A percentile compares a stretch with the other conserved stretches of the same genome.
phyloP scores from a whole-genome alignment of 2,113 vertebrate genomes.

The Anolis carolinensis region DNA sequence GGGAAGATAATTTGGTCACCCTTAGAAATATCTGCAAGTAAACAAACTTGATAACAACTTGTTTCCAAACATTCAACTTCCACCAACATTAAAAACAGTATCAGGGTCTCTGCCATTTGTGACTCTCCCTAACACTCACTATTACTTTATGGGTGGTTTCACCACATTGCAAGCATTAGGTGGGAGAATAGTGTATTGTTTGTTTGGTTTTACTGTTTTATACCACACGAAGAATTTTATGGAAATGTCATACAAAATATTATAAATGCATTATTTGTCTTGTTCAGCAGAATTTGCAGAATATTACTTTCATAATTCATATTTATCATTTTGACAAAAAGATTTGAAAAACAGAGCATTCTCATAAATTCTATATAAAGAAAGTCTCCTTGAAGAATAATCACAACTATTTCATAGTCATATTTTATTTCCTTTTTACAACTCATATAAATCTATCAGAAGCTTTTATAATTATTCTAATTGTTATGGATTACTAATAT shows the following conservation, averaged over 20 bases:
- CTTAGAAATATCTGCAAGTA: too few species aligned
- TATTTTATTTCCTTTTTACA: neutral
- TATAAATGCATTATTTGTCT: neutral
- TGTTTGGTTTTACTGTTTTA: neutral
- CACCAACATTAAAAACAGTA: too few species aligned
- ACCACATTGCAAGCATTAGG: neutral
- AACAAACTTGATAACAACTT: too few species aligned
- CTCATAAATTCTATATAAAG: neutral
- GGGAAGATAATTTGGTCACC: too few species aligned
- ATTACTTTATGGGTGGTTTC: neutral
- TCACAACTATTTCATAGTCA: neutral
- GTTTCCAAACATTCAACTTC: too few species aligned
- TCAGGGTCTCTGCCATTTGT: neutral
- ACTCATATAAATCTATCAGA: neutral
- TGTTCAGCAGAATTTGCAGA: neutral
- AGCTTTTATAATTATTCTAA: conserved; percentile 1
- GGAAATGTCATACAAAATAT: neutral
- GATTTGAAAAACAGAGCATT: neutral
- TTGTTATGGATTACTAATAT: neutral
- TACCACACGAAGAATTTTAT: neutral
- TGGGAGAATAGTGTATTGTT: neutral
- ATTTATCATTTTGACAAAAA: neutral
- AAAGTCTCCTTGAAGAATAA: neutral
- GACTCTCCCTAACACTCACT: neutral
- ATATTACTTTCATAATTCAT: neutral